phyloP scores from a whole-genome alignment of 2,797 vertebrate genomes.

The Dendrocincla tyrannina region DNA sequence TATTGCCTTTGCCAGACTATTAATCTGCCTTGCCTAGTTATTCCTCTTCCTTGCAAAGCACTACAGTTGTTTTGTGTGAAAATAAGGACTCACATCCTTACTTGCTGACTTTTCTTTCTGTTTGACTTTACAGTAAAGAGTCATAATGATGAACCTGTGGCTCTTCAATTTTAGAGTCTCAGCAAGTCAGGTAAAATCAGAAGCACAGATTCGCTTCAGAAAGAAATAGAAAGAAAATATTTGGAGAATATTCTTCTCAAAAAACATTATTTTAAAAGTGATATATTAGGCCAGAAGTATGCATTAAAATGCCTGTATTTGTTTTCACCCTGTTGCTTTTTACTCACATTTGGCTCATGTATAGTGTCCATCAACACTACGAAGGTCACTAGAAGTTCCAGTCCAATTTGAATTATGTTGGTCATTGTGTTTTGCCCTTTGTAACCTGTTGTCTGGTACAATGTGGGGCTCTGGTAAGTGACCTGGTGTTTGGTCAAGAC shows the following conservation, averaged over 20 bases:
- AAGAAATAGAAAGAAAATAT: neutral
- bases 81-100: neutral
- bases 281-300: neutral
- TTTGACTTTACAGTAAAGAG: neutral
- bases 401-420: neutral
- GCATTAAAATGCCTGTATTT: neutral
- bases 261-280: neutral
- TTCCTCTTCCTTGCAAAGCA: neutral
- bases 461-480: neutral
- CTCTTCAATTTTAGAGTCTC: neutral
- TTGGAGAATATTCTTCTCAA: neutral
- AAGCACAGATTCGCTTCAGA: neutral
- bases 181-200: neutral
- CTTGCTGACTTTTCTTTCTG: neutral
- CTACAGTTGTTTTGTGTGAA: neutral
- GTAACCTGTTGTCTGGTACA: neutral
- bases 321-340: neutral
- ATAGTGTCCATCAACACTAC: neutral
- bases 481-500: rapidly evolving
- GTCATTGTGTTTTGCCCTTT: neutral
- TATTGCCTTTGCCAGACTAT: conserved; percentile 1
- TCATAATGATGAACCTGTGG: neutral
- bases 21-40: neutral
- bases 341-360: neutral
- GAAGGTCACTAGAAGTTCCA: neutral